Evolutionary conservation across 2,888 invertebrate species (phyloP), one percentile per base, ranked within the genome.

Genomic region (Patella depressa): DNA sequence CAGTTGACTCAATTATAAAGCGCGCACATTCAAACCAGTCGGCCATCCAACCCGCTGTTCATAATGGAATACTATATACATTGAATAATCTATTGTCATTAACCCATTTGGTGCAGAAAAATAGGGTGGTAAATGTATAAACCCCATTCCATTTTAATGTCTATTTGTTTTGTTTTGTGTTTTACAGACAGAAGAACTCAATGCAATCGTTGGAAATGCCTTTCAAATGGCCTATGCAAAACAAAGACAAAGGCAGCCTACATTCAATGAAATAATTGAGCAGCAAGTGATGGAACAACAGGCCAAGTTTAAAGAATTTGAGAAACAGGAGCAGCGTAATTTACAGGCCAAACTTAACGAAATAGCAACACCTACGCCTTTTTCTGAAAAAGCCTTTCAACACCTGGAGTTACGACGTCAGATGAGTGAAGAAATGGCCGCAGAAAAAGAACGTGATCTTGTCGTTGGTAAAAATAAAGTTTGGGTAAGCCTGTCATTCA

Each of bases 151-250:
- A 45, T 9, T 45, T 45, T 9, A 45, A 9, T 1, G 9, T 45
- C 45, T 45, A 45, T 45, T 45, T 7, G 45, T 45, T 45, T 34
- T 34, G 34, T 4, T 34, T 45, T 45, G 45, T 45, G 7, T 45
- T 84, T 93, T 91, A 3, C 94, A 96, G 96, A 96, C 96, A 89
- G 96, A 96, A 92, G 96, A 96, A 93, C 92, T 96, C 91, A 96
- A 96, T 93, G 94, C 95, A 87, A 94, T 96, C 88, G 95, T 96
- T 89, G 96, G 96, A 93, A 96, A 96, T 95, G 96, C 96, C 91
- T 96, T 96, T 94, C 96, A 96, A 92, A 95, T 96, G 95, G 96
- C 96, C 90, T 96, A 96, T 93, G 95, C 96, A 90, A 96, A 96
- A 93, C 87, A 88, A 78, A 82, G 85, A 73, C 82, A 83, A 29